Percentiles rank a stretch among this genome's conserved stretches.
Conservation (phyloP, 2,113 vertebrate genomes). For the Lates calcarifer region DNA sequence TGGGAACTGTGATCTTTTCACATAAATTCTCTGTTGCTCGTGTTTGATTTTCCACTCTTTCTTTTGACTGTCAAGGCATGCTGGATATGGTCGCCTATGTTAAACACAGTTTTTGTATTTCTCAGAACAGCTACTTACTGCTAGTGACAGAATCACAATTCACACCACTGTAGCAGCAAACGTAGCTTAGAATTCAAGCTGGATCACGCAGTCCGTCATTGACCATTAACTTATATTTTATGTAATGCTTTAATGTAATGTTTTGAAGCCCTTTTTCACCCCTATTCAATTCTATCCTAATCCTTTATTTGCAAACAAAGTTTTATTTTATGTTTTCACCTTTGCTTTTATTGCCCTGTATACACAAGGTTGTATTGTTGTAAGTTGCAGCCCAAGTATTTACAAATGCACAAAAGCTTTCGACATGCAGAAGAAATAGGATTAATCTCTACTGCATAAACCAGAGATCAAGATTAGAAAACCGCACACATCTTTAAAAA, state of each 20-base stretch:
- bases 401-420: neutral
- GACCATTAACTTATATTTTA: too few species aligned
- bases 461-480: too few species aligned
- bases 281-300: too few species aligned
- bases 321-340: neutral
- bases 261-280: neutral
- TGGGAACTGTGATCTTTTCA: neutral
- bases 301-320: neutral
- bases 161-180: too few species aligned
- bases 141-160: neutral
- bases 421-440: neutral
- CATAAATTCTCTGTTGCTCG: neutral
- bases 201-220: too few species aligned
- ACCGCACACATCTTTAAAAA: too few species aligned
- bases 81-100: neutral
- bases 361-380: too few species aligned
- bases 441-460: neutral
- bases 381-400: neutral
- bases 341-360: too few species aligned
- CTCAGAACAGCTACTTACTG: neutral
- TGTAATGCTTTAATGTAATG: too few species aligned
- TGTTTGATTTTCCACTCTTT: neutral
- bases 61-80: neutral
- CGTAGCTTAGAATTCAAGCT: too few species aligned
- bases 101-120: neutral